Evolutionary conservation across 2,888 invertebrate species (phyloP).

Genomic region (Drosophila colorata): DNA sequence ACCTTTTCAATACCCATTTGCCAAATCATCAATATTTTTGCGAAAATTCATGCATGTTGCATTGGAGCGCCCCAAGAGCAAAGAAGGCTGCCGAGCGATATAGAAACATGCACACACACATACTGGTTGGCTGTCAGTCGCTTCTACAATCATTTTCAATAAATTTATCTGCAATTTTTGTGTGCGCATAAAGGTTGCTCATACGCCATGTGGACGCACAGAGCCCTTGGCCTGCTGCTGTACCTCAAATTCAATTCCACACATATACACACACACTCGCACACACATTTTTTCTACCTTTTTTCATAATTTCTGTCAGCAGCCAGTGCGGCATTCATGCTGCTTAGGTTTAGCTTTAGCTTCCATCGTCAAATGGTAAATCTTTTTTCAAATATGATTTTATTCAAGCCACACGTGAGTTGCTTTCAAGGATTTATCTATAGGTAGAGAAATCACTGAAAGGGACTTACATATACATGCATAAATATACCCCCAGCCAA

Average conservation of each 20-base stretch:
- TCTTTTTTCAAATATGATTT: conserved; percentile 54
- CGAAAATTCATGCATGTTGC: conserved; percentile 61
- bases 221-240: conserved; percentile 33
- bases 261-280: not conserved
- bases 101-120: conserved; percentile 19
- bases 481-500: not conserved
- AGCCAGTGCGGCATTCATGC: conserved; percentile 34
- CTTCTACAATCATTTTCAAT: conserved; percentile 74
- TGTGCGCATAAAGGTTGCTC: conserved; percentile 52
- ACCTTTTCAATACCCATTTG: conserved; percentile 72
- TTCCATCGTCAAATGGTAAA: conserved; percentile 50
- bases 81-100: conserved; percentile 23
- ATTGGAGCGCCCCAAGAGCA: conserved; percentile 26
- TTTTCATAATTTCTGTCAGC: conserved; percentile 42
- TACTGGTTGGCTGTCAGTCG: conserved; percentile 12
- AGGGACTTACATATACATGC: conserved; percentile 11
- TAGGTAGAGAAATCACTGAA: conserved; percentile 8
- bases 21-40: conserved; percentile 77
- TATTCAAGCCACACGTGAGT: conserved; percentile 64
- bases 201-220: conserved; percentile 49
- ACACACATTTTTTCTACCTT: conserved; percentile 19
- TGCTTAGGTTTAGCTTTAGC: conserved; percentile 44
- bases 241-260: conserved; percentile 54
- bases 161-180: conserved; percentile 74
- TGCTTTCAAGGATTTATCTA: conserved; percentile 48